Conservation (phyloP, 2,888 invertebrate species). For the Metalampra italica region DNA sequence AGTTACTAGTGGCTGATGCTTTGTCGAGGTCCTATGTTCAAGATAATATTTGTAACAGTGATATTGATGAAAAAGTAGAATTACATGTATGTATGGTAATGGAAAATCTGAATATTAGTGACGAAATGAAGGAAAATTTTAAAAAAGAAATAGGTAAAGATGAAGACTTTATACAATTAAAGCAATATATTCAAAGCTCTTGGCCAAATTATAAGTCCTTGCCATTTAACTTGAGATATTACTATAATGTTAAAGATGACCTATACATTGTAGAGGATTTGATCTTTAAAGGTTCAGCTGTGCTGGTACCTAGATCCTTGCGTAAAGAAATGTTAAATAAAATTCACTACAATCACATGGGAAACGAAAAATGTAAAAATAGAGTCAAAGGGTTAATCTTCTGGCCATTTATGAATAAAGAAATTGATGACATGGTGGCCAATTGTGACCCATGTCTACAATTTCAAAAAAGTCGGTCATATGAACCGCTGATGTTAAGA, state of each 20-base stretch:
- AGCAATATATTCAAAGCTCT: background rate
- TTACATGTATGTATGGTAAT: constrained; percentile 11
- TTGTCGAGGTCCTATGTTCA: background rate
- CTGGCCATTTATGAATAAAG: constrained; percentile 9
- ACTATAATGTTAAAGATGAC: background rate
- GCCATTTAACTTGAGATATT: background rate
- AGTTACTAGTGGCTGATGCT: background rate
- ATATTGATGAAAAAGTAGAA: constrained; percentile 9
- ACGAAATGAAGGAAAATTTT: background rate
- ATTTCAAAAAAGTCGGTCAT: background rate
- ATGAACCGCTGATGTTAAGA: constrained; percentile 5
- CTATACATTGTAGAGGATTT: background rate
- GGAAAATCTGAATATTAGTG: background rate
- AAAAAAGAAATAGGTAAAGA: background rate
- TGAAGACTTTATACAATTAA: background rate
- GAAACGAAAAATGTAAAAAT: constrained; percentile 7
- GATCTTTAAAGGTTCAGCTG: background rate
- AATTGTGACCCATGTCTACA: constrained; percentile 7
- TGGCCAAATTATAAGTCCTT: background rate
- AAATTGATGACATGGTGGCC: constrained; percentile 7
- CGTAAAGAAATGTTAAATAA: constrained; percentile 5
- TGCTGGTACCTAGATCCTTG: constrained; percentile 4
- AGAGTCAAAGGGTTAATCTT: constrained; percentile 8
- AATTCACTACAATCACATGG: constrained; percentile 9
- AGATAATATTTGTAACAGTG: background rate